phyloP scores from a whole-genome alignment of 2,888 invertebrate species.

The Portevinia maculata region DNA sequence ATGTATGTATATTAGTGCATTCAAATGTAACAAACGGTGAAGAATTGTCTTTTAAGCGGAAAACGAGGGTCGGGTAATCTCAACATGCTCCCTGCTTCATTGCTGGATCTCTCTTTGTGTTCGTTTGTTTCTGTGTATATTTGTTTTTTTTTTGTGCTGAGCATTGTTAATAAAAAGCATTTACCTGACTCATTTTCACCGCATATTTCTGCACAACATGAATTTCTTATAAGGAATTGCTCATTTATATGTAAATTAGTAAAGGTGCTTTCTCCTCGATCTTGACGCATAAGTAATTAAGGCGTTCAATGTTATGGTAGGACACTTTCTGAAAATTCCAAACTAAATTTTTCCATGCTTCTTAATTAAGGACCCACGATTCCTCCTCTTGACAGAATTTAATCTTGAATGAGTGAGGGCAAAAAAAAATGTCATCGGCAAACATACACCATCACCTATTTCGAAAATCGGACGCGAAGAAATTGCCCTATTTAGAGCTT shows the following conservation, averaged over 20 bases:
- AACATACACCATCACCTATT: constrained; percentile 6
- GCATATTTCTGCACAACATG: constrained; percentile 57
- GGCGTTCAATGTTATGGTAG: constrained; percentile 17
- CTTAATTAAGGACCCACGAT: not conserved
- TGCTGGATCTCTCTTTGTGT: constrained; percentile 1
- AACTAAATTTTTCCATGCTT: not conserved
- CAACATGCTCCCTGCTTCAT: constrained; percentile 22
- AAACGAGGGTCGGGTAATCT: constrained; percentile 24
- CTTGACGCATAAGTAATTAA: constrained; percentile 56
- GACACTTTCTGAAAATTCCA: constrained; percentile 5
- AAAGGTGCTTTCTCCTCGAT: constrained; percentile 9
- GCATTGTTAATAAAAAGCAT: constrained; percentile 67
- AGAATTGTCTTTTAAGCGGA: constrained; percentile 46
- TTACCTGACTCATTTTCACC: constrained; percentile 66
- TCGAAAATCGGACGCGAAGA: constrained; percentile 34
- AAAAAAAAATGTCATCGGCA: constrained; percentile 16
- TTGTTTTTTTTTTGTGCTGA: constrained; percentile 19
- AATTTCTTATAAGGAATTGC: constrained; percentile 59
- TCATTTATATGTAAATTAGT: constrained; percentile 70
- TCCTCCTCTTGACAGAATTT: constrained; percentile 20
- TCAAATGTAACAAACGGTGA: constrained; percentile 62
- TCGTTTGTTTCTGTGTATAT: not conserved
- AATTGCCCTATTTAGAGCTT: constrained; percentile 16
- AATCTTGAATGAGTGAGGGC: constrained; percentile 19
- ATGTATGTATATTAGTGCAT: constrained; percentile 49